These are phyloP conservation scores for Drosophila aff. DNA, from an alignment of 1,140 invertebrate species.

Conservation along the genomic window DNA sequence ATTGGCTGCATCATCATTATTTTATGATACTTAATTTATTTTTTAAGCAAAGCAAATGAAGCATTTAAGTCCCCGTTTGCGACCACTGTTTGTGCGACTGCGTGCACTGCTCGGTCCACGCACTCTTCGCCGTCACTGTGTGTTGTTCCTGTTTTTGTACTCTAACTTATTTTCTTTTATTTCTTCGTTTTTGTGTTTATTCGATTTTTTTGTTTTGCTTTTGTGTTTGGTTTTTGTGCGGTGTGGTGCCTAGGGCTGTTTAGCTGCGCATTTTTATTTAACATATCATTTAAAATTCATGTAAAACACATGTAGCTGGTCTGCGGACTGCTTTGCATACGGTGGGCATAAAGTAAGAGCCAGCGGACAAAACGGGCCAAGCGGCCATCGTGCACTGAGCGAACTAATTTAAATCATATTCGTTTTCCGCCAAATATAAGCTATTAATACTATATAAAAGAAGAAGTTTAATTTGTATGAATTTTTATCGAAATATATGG, in stretches of 20 bases:
- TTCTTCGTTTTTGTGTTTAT: slow-evolving; percentile 17
- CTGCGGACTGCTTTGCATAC: slow-evolving; percentile 74
- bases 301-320: slow-evolving; percentile 81
- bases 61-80: background rate
- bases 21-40: background rate
- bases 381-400: background rate
- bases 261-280: slow-evolving; percentile 84
- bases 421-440: too few species aligned
- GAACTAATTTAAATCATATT: background rate
- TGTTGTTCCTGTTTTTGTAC: slow-evolving; percentile 16
- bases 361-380: slow-evolving; percentile 18
- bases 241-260: slow-evolving; percentile 64
- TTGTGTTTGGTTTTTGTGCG: slow-evolving; percentile 33
- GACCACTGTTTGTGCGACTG: slow-evolving; percentile 7
- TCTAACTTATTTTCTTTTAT: slow-evolving; percentile 32
- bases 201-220: slow-evolving; percentile 31
- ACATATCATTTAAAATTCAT: slow-evolving; percentile 85
- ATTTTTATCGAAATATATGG: too few species aligned
- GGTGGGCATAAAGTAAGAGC: slow-evolving; percentile 75
- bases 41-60: slow-evolving; percentile 8
- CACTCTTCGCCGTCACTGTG: slow-evolving; percentile 45
- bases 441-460: too few species aligned
- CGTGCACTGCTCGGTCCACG: slow-evolving; percentile 26
- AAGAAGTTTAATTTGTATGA: too few species aligned
- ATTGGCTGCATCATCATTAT: background rate